Evolutionary conservation across 2,797 vertebrate species (phyloP).

Genomic region (Anniella stebbinsi): DNA sequence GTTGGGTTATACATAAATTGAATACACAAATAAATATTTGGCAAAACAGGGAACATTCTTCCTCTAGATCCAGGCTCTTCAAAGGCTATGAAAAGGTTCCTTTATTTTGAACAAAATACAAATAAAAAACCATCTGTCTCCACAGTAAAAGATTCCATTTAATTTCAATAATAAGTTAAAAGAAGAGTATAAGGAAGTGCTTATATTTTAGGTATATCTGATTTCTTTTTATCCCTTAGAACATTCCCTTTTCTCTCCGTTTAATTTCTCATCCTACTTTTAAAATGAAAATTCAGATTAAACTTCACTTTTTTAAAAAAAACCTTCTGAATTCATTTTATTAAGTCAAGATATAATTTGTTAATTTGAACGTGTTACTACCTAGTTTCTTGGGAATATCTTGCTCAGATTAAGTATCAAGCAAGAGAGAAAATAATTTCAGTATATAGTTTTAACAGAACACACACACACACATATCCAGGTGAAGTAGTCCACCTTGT

Average conservation of each 20-base stretch:
- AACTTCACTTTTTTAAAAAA: neutral
- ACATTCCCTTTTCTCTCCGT: neutral
- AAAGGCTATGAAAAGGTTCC: neutral
- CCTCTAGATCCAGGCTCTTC: neutral
- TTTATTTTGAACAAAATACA: neutral
- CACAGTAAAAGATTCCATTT: neutral
- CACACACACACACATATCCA: neutral
- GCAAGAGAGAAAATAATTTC: neutral
- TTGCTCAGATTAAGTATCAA: neutral
- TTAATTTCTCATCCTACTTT: neutral
- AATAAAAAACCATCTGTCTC: conserved; percentile 11
- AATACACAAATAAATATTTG: neutral
- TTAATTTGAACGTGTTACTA: neutral
- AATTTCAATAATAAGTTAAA: conserved; percentile 29
- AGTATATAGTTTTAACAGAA: neutral
- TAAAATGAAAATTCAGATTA: neutral
- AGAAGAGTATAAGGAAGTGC: neutral
- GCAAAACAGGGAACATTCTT: conserved; percentile 32
- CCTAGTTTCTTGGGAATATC: neutral
- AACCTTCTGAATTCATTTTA: neutral
- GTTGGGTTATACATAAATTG: no score
- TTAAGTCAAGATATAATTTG: neutral
- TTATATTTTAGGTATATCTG: neutral
- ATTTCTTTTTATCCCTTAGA: neutral
- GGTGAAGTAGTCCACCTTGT: conserved; percentile 13